These are phyloP conservation scores for Venustaconcha ellipsiformis DNA, from an alignment of 1,140 invertebrate genomes.

Conservation along the genomic window DNA sequence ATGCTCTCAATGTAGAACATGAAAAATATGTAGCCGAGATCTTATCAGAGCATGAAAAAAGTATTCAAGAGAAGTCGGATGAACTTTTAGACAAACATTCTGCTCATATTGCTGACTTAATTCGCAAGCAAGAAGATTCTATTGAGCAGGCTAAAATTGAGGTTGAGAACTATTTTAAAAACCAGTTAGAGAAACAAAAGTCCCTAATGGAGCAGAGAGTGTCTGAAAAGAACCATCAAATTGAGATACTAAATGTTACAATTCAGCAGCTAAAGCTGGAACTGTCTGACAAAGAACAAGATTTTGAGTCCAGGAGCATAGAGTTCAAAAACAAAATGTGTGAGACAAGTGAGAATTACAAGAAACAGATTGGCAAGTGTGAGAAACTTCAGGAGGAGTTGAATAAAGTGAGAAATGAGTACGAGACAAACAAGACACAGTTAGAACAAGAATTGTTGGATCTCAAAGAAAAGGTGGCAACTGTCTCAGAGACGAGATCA, in stretches of 20 bases:
- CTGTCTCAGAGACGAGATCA: constrained; percentile 5
- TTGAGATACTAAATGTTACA: constrained; percentile 20
- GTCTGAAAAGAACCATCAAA: constrained; percentile 28
- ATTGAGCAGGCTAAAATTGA: constrained; percentile 33
- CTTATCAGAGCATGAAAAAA: constrained; percentile 26
- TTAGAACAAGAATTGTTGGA: constrained; percentile 19
- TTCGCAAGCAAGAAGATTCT: constrained; percentile 45
- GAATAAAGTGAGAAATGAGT: constrained; percentile 26
- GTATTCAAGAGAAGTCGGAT: constrained; percentile 40
- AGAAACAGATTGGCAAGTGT: constrained; percentile 15
- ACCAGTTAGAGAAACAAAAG: constrained; percentile 33
- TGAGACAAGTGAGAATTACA: constrained; percentile 16
- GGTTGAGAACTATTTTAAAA: constrained; percentile 45
- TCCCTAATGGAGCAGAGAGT: constrained; percentile 6
- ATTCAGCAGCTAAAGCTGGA: constrained; percentile 17
- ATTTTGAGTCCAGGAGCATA: constrained; percentile 18
- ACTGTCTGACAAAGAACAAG: constrained; percentile 23
- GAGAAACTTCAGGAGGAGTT: constrained; percentile 28
- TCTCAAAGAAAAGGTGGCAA: constrained; percentile 9
- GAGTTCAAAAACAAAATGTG: constrained; percentile 28
- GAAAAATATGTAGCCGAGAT: constrained; percentile 28
- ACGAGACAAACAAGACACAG: constrained; percentile 10
- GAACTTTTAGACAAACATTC: constrained; percentile 45
- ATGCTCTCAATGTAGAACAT: constrained; percentile 32
- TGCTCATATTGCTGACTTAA: constrained; percentile 42